Conservation (phyloP, 2,797 vertebrate species). For the Lagodon rhomboides region DNA sequence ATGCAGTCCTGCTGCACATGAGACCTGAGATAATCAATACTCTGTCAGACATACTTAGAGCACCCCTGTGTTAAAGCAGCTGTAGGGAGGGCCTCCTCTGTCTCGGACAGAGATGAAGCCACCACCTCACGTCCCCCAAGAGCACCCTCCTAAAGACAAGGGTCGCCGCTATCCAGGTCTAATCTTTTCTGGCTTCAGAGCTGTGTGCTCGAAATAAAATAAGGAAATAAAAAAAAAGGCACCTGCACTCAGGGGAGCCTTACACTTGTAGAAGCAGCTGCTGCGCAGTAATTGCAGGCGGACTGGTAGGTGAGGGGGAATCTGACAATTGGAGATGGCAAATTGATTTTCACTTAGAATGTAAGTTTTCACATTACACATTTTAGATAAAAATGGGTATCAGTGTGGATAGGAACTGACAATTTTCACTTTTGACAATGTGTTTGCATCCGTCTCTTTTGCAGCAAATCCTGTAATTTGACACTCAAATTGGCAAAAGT, state of each 20-base stretch:
- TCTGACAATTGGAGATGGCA: slow-evolving; percentile 81
- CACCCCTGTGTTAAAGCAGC: slow-evolving; percentile 56
- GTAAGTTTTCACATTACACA: slow-evolving; percentile 67
- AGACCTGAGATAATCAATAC: slow-evolving; percentile 76
- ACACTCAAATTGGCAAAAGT: slow-evolving; percentile 42
- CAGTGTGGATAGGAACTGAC: slow-evolving; percentile 20
- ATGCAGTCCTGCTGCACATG: slow-evolving; percentile 63
- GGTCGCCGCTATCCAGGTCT: slow-evolving; percentile 71
- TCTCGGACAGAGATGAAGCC: slow-evolving; percentile 66
- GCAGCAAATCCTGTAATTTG: slow-evolving; percentile 51
- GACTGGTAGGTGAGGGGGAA: slow-evolving; percentile 72
- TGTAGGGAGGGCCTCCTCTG: slow-evolving; percentile 50
- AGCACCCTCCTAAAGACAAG: slow-evolving; percentile 67
- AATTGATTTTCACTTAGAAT: slow-evolving; percentile 85
- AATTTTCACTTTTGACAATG: slow-evolving; percentile 27
- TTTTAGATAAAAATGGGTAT: slow-evolving; percentile 46
- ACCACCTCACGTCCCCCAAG: slow-evolving; percentile 55
- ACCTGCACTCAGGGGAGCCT: slow-evolving; percentile 74
- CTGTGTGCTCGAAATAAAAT: slow-evolving; percentile 24
- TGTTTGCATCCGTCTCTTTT: slow-evolving; percentile 51
- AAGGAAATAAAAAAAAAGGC: slow-evolving; percentile 44
- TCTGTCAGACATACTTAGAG: slow-evolving; percentile 73
- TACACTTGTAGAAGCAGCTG: slow-evolving; percentile 66
- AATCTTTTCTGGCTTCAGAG: slow-evolving; percentile 74
- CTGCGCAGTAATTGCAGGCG: slow-evolving; percentile 78